Evolutionary conservation across 2,888 invertebrate genomes (phyloP), one percentile per base, ranked within the genome.

Genomic region (Eilema caniola): DNA sequence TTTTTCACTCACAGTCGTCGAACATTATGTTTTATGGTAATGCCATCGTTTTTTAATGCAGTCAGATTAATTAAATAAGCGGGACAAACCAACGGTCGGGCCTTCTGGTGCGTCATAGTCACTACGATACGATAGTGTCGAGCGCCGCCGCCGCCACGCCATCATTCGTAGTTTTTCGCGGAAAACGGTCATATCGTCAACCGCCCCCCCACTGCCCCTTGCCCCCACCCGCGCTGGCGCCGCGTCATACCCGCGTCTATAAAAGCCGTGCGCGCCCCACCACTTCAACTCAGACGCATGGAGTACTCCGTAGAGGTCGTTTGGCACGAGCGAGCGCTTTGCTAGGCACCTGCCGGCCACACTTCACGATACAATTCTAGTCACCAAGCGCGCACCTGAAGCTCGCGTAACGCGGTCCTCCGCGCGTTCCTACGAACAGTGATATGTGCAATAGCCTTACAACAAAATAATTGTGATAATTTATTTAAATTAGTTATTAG

Each of bases 301-400:
- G 95, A 95, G 95, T 95, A 95, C 95, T 95, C 95, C 94, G 95
- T 95, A 94, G 95, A 95, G 95, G 95, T 95, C 91, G 95, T 95
- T 95, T 95, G 95, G 95, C 95, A 95, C 95, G 95, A 95, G 95
- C 95, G 94, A 94, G 94, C 94, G 95, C 95, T 95, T 95, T 95
- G 95, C 95, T 95, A 95, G 95, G 95, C 95, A 95, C 95, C 95
- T 95, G 95, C 95, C 95, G 93, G 95, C 95, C 94, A 91, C 91
- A 89, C 90, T 92, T 91, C 89, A 93, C 91, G 91, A 92, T 90
- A 91, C 86, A 88, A 94, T 91, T 95, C 95, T 95, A 95, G 95
- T 95, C 95, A 95, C 90, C 92, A 92, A 93, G 88, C 93, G 92
- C 92, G 95, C 91, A 94, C 93, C 94, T 92, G 88, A 84, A 89